Evolutionary conservation across 2,888 invertebrate genomes (phyloP).

Genomic region (Drosophila acutilabella): DNA sequence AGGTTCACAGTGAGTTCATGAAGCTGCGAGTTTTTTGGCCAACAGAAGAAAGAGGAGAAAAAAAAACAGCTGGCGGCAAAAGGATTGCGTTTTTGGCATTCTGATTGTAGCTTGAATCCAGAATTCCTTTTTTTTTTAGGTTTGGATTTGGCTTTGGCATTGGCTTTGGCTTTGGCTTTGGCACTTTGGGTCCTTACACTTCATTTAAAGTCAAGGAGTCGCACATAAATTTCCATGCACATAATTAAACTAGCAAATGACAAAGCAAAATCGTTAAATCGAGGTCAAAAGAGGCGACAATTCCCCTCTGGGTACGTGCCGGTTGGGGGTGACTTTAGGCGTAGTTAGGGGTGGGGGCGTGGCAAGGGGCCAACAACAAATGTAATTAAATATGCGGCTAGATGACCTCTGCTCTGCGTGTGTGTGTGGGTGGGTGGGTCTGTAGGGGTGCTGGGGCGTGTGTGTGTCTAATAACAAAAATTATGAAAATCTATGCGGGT

Average conservation of each 20-base stretch:
- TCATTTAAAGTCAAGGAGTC: slow-evolving; percentile 77
- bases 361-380: slow-evolving; percentile 48
- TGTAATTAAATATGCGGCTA: slow-evolving; percentile 74
- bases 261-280: slow-evolving; percentile 78
- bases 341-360: no score
- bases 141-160: neutral
- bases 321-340: no score
- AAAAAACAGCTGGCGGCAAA: slow-evolving; percentile 69
- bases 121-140: slow-evolving; percentile 3
- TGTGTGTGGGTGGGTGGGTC: slow-evolving; percentile 27
- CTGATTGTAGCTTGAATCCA: slow-evolving; percentile 19
- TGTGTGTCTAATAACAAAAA: slow-evolving; percentile 62
- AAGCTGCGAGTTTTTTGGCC: slow-evolving; percentile 1
- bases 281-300: slow-evolving; percentile 62
- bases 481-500: slow-evolving; percentile 72
- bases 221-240: slow-evolving; percentile 81
- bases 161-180: slow-evolving; percentile 18
- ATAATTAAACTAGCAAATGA: slow-evolving; percentile 81
- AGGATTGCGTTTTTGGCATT: slow-evolving; percentile 61
- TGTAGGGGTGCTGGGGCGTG: slow-evolving; percentile 15
- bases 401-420: slow-evolving; percentile 52
- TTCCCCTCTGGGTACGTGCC: neutral
- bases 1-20: slow-evolving; percentile 1
- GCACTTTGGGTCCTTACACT: slow-evolving; percentile 62
- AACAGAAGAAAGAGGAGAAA: neutral